Evolutionary conservation across 2,888 invertebrate genomes (phyloP), one percentile per base, ranked within the genome.

Genomic region (Tineola bisselliella): DNA sequence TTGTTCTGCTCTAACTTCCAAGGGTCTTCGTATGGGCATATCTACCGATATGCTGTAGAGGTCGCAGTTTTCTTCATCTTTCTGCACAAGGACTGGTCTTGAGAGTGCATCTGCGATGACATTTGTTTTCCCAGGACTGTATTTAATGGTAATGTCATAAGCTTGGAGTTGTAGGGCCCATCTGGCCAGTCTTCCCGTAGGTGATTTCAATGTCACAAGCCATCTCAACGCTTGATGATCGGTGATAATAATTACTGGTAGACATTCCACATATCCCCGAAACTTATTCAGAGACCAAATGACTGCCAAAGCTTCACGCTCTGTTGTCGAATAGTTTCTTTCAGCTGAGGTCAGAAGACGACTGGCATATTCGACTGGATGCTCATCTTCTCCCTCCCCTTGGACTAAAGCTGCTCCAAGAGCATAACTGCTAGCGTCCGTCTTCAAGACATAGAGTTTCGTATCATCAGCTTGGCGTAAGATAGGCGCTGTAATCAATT

Each of bases 221-320:
- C 77, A 80, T 59, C 68, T 67, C 10, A 87, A 65, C 0, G 80
- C 75, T 63, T 72, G 71, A 63, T 79, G 80, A 65, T 80, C 79
- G 0, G 77, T 1, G 82, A 63, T 44, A 79, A 63, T 30, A 74
- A 74, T 70, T 69, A 64, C 77, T 77, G 64, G 78, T 77, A 0
- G 72, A 73, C 72, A 71, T 61, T 77, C 73, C 0, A 84, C 61
- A 62, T 75, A 87, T 0, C 71, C 71, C 33, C 75, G 60, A 63
- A 76, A 81, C 62, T 76, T 77, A 13, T 66, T 44, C 0, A 77
- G 64, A 0, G 74, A 73, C 66, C 68, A 79, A 1, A 65, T 63
- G 4, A 66, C 64, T 0, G 74, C 71, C 11, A 75, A 63, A 0
- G 69, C 71, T 66, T 79, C 79, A 43, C 71, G 67, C 60, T 80